Percentiles rank a stretch among this genome's conserved stretches.
phyloP scores from a whole-genome alignment of 30 jellyfish, hydroid and myxozoan genomes.

The Turritopsis dohrnii region DNA sequence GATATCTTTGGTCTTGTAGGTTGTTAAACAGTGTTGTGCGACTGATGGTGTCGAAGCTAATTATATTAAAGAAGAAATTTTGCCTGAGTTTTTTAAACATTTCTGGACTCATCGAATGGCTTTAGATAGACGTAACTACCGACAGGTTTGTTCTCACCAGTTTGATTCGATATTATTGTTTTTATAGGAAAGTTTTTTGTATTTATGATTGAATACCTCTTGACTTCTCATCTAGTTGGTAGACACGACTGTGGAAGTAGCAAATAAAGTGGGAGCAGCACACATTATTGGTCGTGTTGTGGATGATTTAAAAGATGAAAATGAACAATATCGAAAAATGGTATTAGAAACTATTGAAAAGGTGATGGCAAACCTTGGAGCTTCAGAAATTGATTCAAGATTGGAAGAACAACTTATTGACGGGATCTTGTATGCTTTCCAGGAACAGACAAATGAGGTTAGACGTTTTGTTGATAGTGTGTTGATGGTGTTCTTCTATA shows the following conservation, averaged over 20 bases:
- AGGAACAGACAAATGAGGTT: constrained; percentile 98
- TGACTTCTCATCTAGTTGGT: constrained; percentile 41
- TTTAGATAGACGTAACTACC: constrained; percentile 90
- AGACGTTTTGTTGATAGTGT: no score
- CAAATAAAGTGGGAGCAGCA: constrained; percentile 99
- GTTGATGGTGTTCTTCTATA: neutral
- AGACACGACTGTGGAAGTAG: constrained; percentile 99
- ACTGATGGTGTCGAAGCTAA: constrained; percentile 99
- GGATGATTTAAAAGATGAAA: constrained; percentile 98
- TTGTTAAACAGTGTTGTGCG: constrained; percentile 99
- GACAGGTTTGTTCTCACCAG: constrained; percentile 57
- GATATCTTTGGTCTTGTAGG: constrained; percentile 28
- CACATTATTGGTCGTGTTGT: constrained; percentile 94
- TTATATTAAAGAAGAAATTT: constrained; percentile 89
- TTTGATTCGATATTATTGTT: no score
- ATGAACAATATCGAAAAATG: constrained; percentile 98
- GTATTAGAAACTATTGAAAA: constrained; percentile 97
- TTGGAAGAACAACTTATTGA: constrained; percentile 99
- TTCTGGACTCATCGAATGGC: constrained; percentile 99
- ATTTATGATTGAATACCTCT: no score
- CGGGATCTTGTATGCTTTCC: constrained; percentile 97
- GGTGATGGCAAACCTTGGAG: constrained; percentile 97
- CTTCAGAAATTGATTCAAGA: constrained; percentile 96
- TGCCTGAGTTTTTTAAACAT: constrained; percentile 97
- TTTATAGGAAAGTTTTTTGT: no score